Base-by-base conservation (phyloP, 1,140 invertebrate genomes). In the Lycorma delicatula region DNA sequence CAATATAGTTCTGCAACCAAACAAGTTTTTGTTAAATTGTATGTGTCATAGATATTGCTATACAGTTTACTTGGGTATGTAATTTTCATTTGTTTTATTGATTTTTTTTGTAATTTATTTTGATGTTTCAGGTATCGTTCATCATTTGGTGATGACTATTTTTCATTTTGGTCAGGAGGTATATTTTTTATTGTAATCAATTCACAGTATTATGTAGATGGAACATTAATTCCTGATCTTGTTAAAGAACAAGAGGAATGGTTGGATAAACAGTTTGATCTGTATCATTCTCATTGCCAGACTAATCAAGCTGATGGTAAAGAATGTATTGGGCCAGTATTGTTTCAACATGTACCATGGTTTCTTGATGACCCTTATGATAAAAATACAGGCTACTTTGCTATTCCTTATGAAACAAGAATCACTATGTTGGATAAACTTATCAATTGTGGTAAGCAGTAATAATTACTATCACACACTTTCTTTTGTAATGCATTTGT, bases 321-420 rank as follows among this genome's bases (percentile, higher is more conserved):
- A 46, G 36, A 58, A 41, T n/a, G n/a, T n/a, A n/a, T n/a, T n/a
- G 50, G 54, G n/a, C 62, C 70, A 34, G 68, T 81, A 31, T 60
- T 80, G 5, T 79, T 81, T 60, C 77, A 81, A 63, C 80, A 81
- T 64, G 77, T 81, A 55, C 76, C 79, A 7, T 76, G 71, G 67
- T 81, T 81, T 67, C 7, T 79, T 1, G 46, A 66, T 7, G 38
- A 64, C 26, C 57, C 67, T 1, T 71, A 78, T 38, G 77, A 78
- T 3, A 58, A 47, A 62, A 62, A 65, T n/a, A 54, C 66, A 12
- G 61, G 57, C 1, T 77, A 78, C 61, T 79, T 78, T 65, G 77
- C 74, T 59, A 67, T 80, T 48, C 63, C 66, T 1, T 50, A 62
- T 27, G 48, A 65, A 20, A 36, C 70, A 3, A 68, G 77, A 25